Base-by-base conservation (phyloP, 2,888 invertebrate genomes). In the Lysandra bellargus region DNA sequence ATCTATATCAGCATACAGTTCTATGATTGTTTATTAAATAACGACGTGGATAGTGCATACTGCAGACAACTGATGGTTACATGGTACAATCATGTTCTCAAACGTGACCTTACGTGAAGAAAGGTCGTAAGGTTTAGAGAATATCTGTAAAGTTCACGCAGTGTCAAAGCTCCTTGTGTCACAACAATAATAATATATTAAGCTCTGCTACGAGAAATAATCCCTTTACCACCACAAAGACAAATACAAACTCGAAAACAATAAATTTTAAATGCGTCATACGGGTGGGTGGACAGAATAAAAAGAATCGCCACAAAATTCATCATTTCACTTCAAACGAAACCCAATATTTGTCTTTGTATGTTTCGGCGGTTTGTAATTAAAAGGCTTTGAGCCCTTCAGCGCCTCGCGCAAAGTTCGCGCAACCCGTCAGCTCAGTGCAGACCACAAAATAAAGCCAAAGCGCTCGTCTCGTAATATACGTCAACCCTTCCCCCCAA, bases 321-420 rank as follows among this genome's bases (percentile, higher is more conserved):
- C 44, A 44, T 44, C 74, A 74, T 74, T 74, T 74, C 44, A 74
- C 44, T 44, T 44, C n/a, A 74, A 74, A 74, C 74, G 44, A 74
- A 74, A 74, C 74, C 23, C 74, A 74, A 44, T 74, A 74, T 74
- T 74, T 74, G 44, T 74, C 74, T 74, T 74, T 74, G 74, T 74
- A 44, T 74, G 74, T 74, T 74, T 74, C 44, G n/a, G 74, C 44
- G 74, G 72, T 33, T n/a, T 78, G 30, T 23, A 75, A 49, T 72
- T 78, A 78, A 76, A 53, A 37, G 57, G 61, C 23, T 78, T 79
- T 49, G 37, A 49, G 12, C 64, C 69, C 73, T 74, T 78, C 44
- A 80, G 17, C 40, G 40, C 2, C 12, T 40, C 77, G 44, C 40
- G 73, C 1, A 12, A 74, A 44, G 74, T 74, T 74, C 44, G 74